A percentile compares a stretch with the other conserved stretches of the same genome.
phyloP scores from a whole-genome alignment of 2,797 vertebrate genomes.

The Crenuchus spilurus region DNA sequence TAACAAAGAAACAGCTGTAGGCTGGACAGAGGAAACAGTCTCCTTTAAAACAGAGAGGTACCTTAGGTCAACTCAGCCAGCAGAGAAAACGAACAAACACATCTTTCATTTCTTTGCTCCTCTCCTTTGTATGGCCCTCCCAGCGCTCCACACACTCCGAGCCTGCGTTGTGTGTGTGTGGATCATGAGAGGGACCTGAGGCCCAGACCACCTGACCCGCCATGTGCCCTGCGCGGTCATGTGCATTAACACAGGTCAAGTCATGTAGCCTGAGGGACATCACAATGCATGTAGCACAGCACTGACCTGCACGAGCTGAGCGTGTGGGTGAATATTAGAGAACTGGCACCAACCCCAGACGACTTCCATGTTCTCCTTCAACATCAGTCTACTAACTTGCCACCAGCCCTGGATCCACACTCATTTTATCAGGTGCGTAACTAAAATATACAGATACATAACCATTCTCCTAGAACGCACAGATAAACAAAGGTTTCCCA shows the following conservation, averaged over 20 bases:
- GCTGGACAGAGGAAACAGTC: constrained; percentile 10
- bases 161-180: constrained; percentile 25
- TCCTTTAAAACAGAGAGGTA: constrained; percentile 22
- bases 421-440: too few species aligned
- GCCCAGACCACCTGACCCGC: constrained; percentile 48
- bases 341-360: constrained; percentile 5
- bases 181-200: constrained; percentile 45
- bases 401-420: too few species aligned
- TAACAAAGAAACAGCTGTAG: too few species aligned
- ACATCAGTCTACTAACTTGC: neutral
- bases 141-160: constrained; percentile 14
- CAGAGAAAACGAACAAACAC: constrained; percentile 46
- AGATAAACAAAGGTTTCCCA: too few species aligned
- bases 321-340: neutral
- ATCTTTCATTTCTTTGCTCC: constrained; percentile 49
- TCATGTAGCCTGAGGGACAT: constrained; percentile 33
- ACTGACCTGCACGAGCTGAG: neutral
- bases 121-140: constrained; percentile 31
- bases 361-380: constrained; percentile 2
- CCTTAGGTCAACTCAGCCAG: constrained; percentile 31
- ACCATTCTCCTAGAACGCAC: too few species aligned
- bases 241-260: constrained; percentile 45
- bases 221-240: constrained; percentile 45
- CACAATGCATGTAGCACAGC: constrained; percentile 28
- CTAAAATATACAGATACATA: too few species aligned